Percentiles rank a stretch among this genome's conserved stretches.
Conservation (phyloP, 2,797 vertebrate species). For the Choloepus didactylus region DNA sequence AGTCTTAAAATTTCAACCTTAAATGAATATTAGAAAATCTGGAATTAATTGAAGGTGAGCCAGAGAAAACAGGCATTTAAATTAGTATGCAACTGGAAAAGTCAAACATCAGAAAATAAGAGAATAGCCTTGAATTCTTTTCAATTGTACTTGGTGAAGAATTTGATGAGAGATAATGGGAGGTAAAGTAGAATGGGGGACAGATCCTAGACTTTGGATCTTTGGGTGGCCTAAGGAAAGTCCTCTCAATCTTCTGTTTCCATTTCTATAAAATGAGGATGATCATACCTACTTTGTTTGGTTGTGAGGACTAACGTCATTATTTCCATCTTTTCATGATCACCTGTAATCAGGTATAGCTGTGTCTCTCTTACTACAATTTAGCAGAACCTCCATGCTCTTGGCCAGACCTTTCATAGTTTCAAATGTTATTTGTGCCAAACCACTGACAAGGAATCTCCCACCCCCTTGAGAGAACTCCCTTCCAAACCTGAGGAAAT, state of each 20-base stretch:
- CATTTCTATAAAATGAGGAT: neutral
- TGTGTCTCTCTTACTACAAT: neutral
- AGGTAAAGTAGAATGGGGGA: neutral
- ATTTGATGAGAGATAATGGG: neutral
- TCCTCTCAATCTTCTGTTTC: neutral
- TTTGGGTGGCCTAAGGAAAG: neutral
- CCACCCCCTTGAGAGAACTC: neutral
- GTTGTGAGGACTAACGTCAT: neutral
- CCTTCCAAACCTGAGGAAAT: neutral
- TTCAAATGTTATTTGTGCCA: neutral
- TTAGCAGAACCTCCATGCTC: neutral
- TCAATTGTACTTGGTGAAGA: neutral
- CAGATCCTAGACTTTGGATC: neutral
- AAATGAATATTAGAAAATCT: constrained; percentile 29
- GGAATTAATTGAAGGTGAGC: neutral
- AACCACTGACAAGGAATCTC: neutral
- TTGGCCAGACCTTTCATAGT: neutral
- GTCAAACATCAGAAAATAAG: neutral
- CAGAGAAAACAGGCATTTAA: constrained; percentile 22
- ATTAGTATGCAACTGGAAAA: neutral
- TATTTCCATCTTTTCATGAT: neutral
- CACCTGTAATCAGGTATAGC: neutral
- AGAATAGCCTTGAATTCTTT: neutral
- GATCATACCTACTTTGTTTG: neutral
- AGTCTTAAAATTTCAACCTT: constrained; percentile 20